phyloP scores from a whole-genome alignment of 2,888 invertebrate genomes.

The Cryptocephalus primarius region DNA sequence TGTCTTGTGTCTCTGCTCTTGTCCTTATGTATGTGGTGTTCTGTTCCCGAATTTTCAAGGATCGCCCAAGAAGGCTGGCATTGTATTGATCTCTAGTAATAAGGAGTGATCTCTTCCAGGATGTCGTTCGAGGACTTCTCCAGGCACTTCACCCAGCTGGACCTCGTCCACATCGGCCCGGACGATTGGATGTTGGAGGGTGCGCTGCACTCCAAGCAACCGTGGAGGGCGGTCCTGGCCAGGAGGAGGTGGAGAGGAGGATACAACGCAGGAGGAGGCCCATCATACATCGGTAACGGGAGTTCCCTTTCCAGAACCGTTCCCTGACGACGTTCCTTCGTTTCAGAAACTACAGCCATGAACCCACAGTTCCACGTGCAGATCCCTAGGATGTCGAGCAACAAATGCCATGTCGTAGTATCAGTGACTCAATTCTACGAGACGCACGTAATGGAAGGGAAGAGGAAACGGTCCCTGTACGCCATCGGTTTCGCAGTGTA shows the following conservation, averaged over 20 bases:
- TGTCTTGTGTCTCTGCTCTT: too few species aligned
- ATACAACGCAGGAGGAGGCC: constrained; percentile 62
- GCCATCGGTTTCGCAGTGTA: constrained; percentile 63
- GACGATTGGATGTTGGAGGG: constrained; percentile 65
- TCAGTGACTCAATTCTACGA: constrained; percentile 59
- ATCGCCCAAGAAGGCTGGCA: too few species aligned
- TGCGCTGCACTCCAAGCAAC: constrained; percentile 54
- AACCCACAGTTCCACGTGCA: constrained; percentile 63
- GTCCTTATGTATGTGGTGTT: too few species aligned
- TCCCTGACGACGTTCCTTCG: neutral
- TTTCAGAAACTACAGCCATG: constrained; percentile 52
- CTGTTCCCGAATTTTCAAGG: constrained; percentile 11
- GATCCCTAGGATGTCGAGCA: constrained; percentile 49
- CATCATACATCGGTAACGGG: constrained; percentile 41
- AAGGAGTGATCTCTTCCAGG: too few species aligned
- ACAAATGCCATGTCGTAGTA: constrained; percentile 62
- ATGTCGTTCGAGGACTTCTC: constrained; percentile 63
- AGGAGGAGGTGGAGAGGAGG: constrained; percentile 55
- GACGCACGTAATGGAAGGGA: constrained; percentile 35
- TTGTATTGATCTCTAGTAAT: too few species aligned
- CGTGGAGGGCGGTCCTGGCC: constrained; percentile 61
- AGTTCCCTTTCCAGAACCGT: neutral
- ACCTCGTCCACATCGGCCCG: constrained; percentile 65
- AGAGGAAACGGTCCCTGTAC: constrained; percentile 36
- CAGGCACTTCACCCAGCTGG: constrained; percentile 52